phyloP scores from a whole-genome alignment of 2,888 invertebrate genomes.

The Protonemura montana region DNA sequence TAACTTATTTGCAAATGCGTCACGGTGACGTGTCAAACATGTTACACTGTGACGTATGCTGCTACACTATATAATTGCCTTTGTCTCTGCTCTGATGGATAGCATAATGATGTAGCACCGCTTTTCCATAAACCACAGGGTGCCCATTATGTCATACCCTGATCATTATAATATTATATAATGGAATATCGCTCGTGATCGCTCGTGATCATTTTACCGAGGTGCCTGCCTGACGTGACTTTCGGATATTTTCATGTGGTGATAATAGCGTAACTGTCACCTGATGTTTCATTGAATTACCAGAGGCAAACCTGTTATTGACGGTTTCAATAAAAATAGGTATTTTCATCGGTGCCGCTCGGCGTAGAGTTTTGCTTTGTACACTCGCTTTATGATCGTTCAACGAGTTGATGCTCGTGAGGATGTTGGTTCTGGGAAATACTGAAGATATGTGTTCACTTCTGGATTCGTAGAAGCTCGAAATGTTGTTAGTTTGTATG shows the following conservation, averaged over 20 bases:
- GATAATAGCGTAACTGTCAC: neutral
- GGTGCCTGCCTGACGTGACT: neutral
- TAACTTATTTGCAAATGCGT: slow-evolving; percentile 12
- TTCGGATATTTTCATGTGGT: neutral
- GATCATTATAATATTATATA: neutral
- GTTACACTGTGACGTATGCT: neutral
- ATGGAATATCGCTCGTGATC: neutral
- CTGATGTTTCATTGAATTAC: neutral
- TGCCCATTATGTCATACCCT: neutral
- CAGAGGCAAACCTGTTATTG: neutral
- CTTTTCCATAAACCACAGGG: neutral
- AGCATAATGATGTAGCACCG: neutral
- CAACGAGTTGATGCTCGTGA: too few relatives aligned
- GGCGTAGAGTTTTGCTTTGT: too few relatives aligned
- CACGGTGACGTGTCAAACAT: neutral
- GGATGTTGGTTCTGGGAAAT: too few relatives aligned
- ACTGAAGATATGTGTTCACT: too few relatives aligned
- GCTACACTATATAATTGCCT: neutral
- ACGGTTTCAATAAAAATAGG: neutral
- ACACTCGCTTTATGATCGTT: too few relatives aligned
- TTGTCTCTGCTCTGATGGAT: neutral
- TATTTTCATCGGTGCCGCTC: neutral
- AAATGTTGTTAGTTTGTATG: too few relatives aligned
- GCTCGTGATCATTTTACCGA: neutral
- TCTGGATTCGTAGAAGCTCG: too few relatives aligned